Base-by-base conservation (phyloP, 2,113 vertebrate genomes). In the Ammodytes marinus region DNA sequence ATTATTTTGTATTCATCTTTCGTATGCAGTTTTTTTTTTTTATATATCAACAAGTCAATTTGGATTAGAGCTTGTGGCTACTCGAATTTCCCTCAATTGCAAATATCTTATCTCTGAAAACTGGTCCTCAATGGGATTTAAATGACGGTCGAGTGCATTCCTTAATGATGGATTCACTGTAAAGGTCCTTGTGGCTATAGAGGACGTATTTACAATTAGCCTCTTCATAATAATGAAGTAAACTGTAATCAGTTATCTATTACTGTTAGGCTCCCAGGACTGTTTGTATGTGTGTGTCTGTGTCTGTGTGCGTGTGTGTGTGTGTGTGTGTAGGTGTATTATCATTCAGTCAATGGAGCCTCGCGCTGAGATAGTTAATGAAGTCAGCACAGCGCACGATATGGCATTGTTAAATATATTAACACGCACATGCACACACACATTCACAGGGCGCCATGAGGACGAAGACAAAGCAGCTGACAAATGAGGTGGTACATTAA, bases 361-460 rank as follows among this genome's bases (percentile, higher is more conserved):
- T 84, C 92, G 86, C 58, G 85, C 91, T 89, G 91, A 46, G 92
- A 86, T 69, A 82, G 86, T 90, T 91, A 90, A 92, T 92, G 90
- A 92, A 92, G 79, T 91, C 86, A 77, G 82, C 66, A 40, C 83
- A 86, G 92, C 70, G 35, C 63, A 88, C 79, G 83, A 89, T 89
- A 88, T 61, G 77, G 86, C 83, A 65, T 74, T 82, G 89, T 90
- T 91, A 91, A 89, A 92, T 89, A 90, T 87, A 91, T 88, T 87
- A 85, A 65, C 37, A 65, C 83, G 61, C 58, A 47, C 75, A 76
- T 52, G 59, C 35, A 70, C 43, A 71, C 17, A 61, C n/a, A 50
- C 35, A 68, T n/a, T 14, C 50, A 46, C 45, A 96, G 37, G 64
- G 8, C 19, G 17, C 69, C n/a, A 55, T 7, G 35, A 40, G 14